These are phyloP conservation scores for Colaptes auratus DNA, from an alignment of 2,113 vertebrate species.

Conservation along the genomic window DNA sequence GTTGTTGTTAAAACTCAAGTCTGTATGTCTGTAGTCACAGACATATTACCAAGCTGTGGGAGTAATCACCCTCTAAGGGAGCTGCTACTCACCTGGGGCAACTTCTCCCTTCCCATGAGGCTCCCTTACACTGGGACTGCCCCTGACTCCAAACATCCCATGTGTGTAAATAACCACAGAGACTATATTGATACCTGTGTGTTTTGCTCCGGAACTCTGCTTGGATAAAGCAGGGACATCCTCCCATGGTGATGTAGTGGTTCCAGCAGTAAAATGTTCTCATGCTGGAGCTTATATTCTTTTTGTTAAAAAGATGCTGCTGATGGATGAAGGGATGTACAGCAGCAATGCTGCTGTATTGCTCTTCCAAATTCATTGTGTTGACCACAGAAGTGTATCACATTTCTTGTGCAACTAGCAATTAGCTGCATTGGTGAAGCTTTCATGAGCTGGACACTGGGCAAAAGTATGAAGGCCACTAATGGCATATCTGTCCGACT, in stretches of 20 bases:
- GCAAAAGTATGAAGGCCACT: not conserved
- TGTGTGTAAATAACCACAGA: not conserved
- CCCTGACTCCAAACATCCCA: not conserved
- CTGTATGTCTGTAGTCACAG: not conserved
- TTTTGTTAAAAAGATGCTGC: not conserved
- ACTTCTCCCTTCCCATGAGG: not conserved
- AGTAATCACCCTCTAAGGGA: fast-evolving
- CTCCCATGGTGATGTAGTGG: not conserved
- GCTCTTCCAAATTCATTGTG: not conserved
- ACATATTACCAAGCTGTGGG: not conserved
- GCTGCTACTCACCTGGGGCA: fast-evolving
- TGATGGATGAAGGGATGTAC: not conserved
- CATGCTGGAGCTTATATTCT: fast-evolving
- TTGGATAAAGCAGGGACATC: not conserved
- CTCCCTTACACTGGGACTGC: fast-evolving
- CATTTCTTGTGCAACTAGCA: not conserved
- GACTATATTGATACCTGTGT: fast-evolving
- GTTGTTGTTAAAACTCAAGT: fast-evolving
- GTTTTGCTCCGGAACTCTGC: not conserved
- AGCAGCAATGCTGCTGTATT: not conserved
- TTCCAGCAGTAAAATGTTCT: not conserved
- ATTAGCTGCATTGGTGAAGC: not conserved
- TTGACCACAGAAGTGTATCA: not conserved
- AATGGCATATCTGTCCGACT: not conserved
- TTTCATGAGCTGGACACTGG: not conserved